These are phyloP conservation scores for Megalops atlanticus DNA, from an alignment of 2,113 vertebrate species.

Conservation along the genomic window DNA sequence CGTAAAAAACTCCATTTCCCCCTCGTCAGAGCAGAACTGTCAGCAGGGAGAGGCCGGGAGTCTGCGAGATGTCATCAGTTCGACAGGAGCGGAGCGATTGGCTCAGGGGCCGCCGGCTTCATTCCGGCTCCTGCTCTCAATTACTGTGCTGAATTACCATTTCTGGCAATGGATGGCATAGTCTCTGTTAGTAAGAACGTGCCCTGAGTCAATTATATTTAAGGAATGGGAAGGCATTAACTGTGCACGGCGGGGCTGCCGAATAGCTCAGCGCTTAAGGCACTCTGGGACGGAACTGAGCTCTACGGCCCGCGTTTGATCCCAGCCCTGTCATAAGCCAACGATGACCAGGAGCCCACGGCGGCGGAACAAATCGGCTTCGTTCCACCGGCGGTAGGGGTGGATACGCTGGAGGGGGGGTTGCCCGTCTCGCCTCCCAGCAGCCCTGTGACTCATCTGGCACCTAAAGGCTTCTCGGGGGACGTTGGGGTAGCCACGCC, in stretches of 20 bases:
- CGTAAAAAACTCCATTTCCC: background rate
- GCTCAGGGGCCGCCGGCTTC: background rate
- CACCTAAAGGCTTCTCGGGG: too few species aligned
- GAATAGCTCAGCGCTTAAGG: too few species aligned
- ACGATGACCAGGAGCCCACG: too few species aligned
- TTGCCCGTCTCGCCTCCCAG: too few species aligned
- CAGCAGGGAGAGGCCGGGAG: background rate
- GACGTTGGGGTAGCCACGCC: too few species aligned
- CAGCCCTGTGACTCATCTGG: too few species aligned
- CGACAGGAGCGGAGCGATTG: background rate
- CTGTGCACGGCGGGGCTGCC: background rate
- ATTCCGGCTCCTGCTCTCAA: background rate
- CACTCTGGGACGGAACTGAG: too few species aligned
- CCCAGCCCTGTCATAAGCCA: too few species aligned
- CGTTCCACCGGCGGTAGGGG: too few species aligned
- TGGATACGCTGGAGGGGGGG: too few species aligned
- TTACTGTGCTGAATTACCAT: background rate
- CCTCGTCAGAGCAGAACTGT: background rate
- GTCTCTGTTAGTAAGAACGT: background rate
- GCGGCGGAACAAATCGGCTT: too few species aligned
- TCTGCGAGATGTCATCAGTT: background rate
- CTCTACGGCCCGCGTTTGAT: too few species aligned
- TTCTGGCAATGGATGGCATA: background rate
- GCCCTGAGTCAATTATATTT: background rate
- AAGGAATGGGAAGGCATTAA: background rate